Evolutionary conservation across 1,140 invertebrate species (phyloP), one percentile per base, ranked within the genome.

Genomic region (Andrena cerasifolii): DNA sequence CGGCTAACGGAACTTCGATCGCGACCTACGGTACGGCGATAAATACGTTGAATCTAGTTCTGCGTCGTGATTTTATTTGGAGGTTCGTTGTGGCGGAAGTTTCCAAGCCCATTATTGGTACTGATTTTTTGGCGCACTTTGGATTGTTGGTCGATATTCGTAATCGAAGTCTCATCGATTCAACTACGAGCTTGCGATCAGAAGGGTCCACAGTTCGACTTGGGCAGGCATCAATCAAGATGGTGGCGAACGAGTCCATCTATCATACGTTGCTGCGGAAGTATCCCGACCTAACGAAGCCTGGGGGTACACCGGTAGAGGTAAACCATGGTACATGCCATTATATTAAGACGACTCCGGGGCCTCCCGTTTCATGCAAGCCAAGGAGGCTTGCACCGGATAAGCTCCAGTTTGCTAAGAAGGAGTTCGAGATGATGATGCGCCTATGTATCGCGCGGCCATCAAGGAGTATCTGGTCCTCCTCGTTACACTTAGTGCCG

Each of bases 401-500:
- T n/a, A n/a, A n/a, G n/a, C n/a, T n/a, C n/a, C n/a, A n/a, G n/a
- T n/a, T n/a, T n/a, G 59, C 68, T 0, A 79, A 56, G 28, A 10
- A 2, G 26, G 86, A 88, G 33, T 86, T 87, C 18, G 26, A 83
- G 2, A 1, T 53, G 0, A 79, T 90, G 77, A 8, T 86, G 3
- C 21, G 80, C 36, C 43, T 47, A 24, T 87, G 86, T 62, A 84
- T 88, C 28, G 76, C 81, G 21, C 53, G 84, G 63, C 86, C 80
- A 10, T 90, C 88, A 6, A 86, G 88, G 26, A 88, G 85, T 61
- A 70, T 78, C 58, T 71, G 58, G 88, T 71, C 89, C 1, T 79
- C 86, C 0, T 91, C 90, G 0, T 68, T 93, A 1, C 86, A 91
- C 1, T 33, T 93, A n/a, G n/a, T n/a, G n/a, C n/a, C n/a, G n/a